Conservation (phyloP, 1,140 invertebrate species). For the Drosophila burlai region DNA sequence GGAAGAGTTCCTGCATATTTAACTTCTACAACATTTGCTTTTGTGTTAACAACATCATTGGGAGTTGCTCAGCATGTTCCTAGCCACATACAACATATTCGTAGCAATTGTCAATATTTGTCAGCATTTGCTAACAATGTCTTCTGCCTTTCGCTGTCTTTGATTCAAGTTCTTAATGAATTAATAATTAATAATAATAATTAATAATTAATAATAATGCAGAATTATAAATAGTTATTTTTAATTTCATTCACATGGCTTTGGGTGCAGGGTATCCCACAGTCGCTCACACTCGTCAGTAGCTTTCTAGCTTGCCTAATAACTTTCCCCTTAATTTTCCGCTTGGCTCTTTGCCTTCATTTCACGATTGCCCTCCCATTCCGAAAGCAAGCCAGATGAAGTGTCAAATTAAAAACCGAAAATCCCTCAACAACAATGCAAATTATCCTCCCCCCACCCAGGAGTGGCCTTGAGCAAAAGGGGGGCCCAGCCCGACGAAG, state of each 20-base stretch:
- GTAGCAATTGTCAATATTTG: background rate
- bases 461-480: constrained; percentile 59
- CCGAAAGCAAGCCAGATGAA: constrained; percentile 44
- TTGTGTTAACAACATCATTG: background rate
- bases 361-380: background rate
- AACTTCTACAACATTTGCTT: no score
- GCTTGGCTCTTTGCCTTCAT: background rate
- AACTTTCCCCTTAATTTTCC: background rate
- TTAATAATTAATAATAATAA: background rate
- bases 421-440: constrained; percentile 9
- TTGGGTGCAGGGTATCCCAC: background rate
- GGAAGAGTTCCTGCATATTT: background rate
- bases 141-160: no score
- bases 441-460: constrained; percentile 1
- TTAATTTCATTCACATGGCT: background rate
- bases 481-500: background rate
- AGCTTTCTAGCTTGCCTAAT: background rate
- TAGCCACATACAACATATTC: background rate
- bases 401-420: constrained; percentile 56
- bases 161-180: background rate
- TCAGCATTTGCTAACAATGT: background rate
- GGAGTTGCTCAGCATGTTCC: background rate
- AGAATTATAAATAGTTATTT: background rate
- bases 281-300: background rate
- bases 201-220: no score